Evolutionary conservation across 1,140 invertebrate genomes (phyloP), one percentile per base, ranked within the genome.

Genomic region (Bombus sylvicola): DNA sequence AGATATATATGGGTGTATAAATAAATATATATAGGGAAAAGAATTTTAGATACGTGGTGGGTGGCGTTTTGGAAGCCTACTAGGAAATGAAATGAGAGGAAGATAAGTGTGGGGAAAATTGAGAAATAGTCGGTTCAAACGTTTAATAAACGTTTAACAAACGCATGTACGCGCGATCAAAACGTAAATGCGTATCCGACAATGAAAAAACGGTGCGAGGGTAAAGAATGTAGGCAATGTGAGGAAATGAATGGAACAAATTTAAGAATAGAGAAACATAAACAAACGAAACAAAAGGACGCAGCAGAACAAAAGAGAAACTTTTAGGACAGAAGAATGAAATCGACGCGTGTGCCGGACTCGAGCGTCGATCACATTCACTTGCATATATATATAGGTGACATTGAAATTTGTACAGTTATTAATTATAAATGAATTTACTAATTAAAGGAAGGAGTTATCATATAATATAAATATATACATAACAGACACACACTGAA

Each of bases 331-430:
- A 47, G 88, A 85, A 86, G 77, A 87, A 89, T 47, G 78, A 37
- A 79, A 84, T 89, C 72, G 89, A 92, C 90, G 87, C 90, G 87
- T 89, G 86, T 89, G 89, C 85, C 87, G 85, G 90, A 92, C 89
- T 92, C 87, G 89, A 93, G 92, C 92, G 93, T 94, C 91, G 93
- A 92, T 81, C 92, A 47, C 83, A 92, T 94, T 94, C 92, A 93
- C 91, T 92, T 94, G 92, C 91, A 93, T 92, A 93, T 93, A 94
- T 88, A 88, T 85, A 94, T 95, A 95, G 94, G 94, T 93, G 91
- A 95, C 94, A 95, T 95, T 94, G 91, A 92, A 95, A 95, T 95
- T 95, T 95, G 94, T 95, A 95, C 94, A 95, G 94, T 95, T 95
- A 94, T 95, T 95, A 94, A 94, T 92, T 94, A 94, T 94, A 94